Conservation (phyloP, 2,113 vertebrate genomes). For the Theristicus caerulescens region DNA sequence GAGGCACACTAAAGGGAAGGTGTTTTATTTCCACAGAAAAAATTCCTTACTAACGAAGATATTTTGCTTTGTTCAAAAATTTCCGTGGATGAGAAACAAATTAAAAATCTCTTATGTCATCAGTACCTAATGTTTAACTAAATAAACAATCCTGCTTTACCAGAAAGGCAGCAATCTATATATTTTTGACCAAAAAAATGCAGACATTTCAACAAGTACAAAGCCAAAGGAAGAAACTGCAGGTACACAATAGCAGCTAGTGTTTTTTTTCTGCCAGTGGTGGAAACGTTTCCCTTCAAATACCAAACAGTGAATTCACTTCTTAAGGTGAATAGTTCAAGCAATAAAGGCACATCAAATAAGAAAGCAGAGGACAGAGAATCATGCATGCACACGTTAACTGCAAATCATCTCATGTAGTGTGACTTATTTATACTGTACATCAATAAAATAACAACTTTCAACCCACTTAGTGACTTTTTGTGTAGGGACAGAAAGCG, state of each 20-base stretch:
- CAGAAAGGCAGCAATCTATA: neutral
- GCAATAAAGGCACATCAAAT: neutral
- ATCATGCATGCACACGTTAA: neutral
- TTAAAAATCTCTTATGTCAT: neutral
- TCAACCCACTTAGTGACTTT: conserved; percentile 37
- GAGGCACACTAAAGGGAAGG: neutral
- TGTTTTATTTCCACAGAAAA: neutral
- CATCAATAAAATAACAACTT: conserved; percentile 62
- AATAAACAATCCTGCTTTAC: neutral
- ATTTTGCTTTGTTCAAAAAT: neutral
- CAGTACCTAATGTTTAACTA: neutral
- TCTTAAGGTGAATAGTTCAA: conserved; percentile 54
- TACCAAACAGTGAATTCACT: conserved; percentile 5
- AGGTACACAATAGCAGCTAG: neutral
- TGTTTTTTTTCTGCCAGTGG: neutral
- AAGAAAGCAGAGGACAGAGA: conserved; percentile 7
- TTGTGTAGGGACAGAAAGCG: neutral
- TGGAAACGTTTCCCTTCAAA: neutral
- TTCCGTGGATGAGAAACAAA: neutral
- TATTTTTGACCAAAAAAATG: neutral
- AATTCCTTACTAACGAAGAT: neutral
- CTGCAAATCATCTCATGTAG: conserved; percentile 13
- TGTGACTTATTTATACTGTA: conserved; percentile 50
- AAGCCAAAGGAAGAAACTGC: neutral
- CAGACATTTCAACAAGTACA: neutral